These are phyloP conservation scores for Macquaria australasica DNA, from an alignment of 2,113 vertebrate genomes.

Conservation along the genomic window DNA sequence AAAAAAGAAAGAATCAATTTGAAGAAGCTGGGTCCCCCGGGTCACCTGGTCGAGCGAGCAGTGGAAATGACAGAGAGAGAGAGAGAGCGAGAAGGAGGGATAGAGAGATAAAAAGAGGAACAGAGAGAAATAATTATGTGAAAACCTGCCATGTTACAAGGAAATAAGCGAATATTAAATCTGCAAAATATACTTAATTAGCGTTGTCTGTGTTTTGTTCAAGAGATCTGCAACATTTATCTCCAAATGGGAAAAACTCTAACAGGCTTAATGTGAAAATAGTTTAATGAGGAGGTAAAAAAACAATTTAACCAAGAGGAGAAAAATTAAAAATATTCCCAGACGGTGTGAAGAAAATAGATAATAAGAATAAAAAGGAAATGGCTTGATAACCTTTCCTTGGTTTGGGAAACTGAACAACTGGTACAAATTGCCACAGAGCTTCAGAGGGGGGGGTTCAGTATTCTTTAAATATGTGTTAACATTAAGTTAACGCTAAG, in stretches of 20 bases:
- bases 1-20: constrained; percentile 75
- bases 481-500: neutral
- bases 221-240: constrained; percentile 62
- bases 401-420: constrained; percentile 1
- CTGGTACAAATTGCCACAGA: neutral
- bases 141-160: constrained; percentile 31
- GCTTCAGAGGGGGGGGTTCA: constrained; percentile 1
- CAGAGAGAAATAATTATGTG: constrained; percentile 41
- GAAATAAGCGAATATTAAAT: constrained; percentile 45
- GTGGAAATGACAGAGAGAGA: constrained; percentile 30
- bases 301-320: constrained; percentile 39
- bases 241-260: constrained; percentile 36
- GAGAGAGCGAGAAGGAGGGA: constrained; percentile 3
- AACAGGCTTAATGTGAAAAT: constrained; percentile 59
- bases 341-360: constrained; percentile 1
- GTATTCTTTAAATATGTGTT: constrained; percentile 9
- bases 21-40: constrained; percentile 49
- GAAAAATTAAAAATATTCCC: constrained; percentile 28
- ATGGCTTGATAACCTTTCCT: constrained; percentile 17
- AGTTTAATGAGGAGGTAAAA: constrained; percentile 51
- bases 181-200: constrained; percentile 59
- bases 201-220: constrained; percentile 25
- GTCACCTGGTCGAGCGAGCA: constrained; percentile 67
- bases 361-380: constrained; percentile 31
- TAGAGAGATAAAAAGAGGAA: constrained; percentile 13